Evolutionary conservation across 2,797 vertebrate genomes (phyloP), one percentile per base, ranked within the genome.

Genomic region (Pseudomugil gertrudae): DNA sequence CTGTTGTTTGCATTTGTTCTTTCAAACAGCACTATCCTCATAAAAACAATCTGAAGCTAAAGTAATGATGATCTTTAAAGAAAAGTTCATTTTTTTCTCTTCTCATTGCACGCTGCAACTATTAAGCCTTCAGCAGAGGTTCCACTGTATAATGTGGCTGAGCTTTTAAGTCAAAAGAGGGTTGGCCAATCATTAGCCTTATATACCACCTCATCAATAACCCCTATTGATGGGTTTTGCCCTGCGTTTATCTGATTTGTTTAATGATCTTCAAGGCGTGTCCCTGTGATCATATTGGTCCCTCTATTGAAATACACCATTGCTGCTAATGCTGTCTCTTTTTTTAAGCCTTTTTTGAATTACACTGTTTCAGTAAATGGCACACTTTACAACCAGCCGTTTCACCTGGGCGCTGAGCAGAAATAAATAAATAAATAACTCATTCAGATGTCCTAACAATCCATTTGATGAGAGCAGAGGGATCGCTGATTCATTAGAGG

Each of bases 151-250:
- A 75, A 80, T 83, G 84, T 86, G 66, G 66, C 50, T 27, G 47
- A 82, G 78, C 79, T 84, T 78, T 84, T 77, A 66, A 86, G 82
- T 83, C 88, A 90, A 88, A 82, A 81, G 69, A 77, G 68, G 79
- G 85, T 85, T 15, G 80, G 69, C 76, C 84, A 83, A 89, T 93
- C 90, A 88, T 89, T 88, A 89, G 79, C 86, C 85, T 94, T 93
- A 90, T 92, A 94, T 93, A 89, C 83, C 88, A 89, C 88, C 86
- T 89, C 89, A 90, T 93, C 86, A 87, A 95, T 95, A 92, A 87
- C 90, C 74, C 66, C 62, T 94, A 96, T 95, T 86, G 95, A 96
- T 93, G 84, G 60, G 74, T 89, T 86, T 86, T 63, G 76, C 85
- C 58, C 85, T 88, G 80, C 73, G 74, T 92, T 93, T 91, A 88